Conservation (phyloP, 2,888 invertebrate species). For the Archaeoteleia sp. region DNA sequence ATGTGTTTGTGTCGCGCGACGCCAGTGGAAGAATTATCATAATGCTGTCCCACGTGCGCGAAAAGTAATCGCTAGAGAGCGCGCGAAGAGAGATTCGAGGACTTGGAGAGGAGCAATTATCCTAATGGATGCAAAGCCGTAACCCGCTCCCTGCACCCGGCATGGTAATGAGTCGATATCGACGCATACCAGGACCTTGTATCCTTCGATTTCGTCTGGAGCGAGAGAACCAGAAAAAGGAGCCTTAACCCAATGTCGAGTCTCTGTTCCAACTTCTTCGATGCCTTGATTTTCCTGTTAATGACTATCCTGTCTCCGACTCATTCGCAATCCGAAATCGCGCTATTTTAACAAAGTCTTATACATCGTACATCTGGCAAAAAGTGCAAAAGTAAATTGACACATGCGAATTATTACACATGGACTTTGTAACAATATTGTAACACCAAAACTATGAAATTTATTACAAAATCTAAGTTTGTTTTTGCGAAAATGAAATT, state of each 20-base stretch:
- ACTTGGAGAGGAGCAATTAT: constrained; percentile 71
- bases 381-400: neutral
- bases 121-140: constrained; percentile 75
- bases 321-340: constrained; percentile 33
- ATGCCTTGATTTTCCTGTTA: constrained; percentile 33
- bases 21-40: constrained; percentile 61
- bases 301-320: constrained; percentile 34
- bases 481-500: too few species aligned
- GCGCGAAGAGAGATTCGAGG: constrained; percentile 54
- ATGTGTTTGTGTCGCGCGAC: constrained; percentile 61
- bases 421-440: too few species aligned
- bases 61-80: constrained; percentile 58
- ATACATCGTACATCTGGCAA: too few species aligned
- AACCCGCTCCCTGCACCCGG: constrained; percentile 69
- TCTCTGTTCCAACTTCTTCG: constrained; percentile 45
- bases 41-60: constrained; percentile 54
- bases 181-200: constrained; percentile 74
- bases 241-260: constrained; percentile 15
- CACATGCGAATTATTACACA: too few species aligned
- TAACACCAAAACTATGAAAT: too few species aligned
- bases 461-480: too few species aligned
- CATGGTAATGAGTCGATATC: constrained; percentile 75
- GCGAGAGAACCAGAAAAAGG: constrained; percentile 25
- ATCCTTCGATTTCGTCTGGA: constrained; percentile 57
- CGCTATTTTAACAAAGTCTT: neutral